phyloP scores from a whole-genome alignment of 2,797 vertebrate genomes.

The Pangasius djambal region DNA sequence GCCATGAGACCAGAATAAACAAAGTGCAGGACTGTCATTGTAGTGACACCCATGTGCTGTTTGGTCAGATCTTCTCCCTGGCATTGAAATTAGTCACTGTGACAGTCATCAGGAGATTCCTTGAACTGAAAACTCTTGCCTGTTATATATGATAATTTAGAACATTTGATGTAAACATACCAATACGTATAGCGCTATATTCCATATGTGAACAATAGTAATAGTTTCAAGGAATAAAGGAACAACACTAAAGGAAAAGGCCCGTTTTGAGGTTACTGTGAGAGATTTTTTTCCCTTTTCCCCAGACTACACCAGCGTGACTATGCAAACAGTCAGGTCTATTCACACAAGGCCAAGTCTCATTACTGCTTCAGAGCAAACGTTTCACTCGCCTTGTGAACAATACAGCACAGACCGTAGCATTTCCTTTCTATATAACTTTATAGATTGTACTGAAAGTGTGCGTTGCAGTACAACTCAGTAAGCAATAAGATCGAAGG shows the following conservation, averaged over 20 bases:
- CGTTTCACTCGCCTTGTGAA: background rate
- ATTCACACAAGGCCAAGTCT: background rate
- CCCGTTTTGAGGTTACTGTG: background rate
- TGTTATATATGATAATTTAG: background rate
- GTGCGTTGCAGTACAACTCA: too few species aligned
- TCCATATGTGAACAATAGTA: background rate
- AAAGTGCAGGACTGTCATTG: background rate
- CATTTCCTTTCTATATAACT: background rate
- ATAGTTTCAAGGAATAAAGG: background rate
- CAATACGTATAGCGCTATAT: background rate
- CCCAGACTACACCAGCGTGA: constrained; percentile 20
- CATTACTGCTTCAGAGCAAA: background rate
- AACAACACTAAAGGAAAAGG: background rate
- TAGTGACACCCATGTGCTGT: background rate
- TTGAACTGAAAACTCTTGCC: background rate
- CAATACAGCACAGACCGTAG: background rate
- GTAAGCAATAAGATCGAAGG: background rate
- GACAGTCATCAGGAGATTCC: background rate
- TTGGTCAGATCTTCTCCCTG: background rate
- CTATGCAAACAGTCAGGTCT: constrained; percentile 34
- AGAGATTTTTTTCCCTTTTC: background rate
- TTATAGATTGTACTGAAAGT: too few species aligned
- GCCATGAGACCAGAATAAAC: background rate
- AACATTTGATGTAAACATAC: background rate
- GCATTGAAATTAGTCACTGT: background rate